Base-by-base conservation (phyloP, 1,140 invertebrate genomes). In the Apis florea region DNA sequence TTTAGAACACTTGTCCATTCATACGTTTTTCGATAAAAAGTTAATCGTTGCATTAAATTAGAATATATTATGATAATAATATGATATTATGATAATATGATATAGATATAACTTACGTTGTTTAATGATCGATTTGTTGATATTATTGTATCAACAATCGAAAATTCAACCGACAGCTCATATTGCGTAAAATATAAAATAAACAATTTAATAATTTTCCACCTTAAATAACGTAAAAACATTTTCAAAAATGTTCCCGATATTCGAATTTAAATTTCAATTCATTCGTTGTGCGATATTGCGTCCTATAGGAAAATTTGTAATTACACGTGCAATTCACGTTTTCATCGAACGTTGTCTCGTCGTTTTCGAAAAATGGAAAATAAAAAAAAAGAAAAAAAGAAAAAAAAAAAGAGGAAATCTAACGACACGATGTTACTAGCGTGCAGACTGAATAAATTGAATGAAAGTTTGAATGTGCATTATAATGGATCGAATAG, bases 401-500 rank as follows among this genome's bases (percentile, higher is more conserved):
- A 49, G 15, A 11, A 21, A 4, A 17, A 12, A 69, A 47, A 5
- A 13, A 0, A 26, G n/a, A 31, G 26, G 47, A 53, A 79, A 73
- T 75, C 61, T 58, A 24, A 40, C 24, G 21, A 24, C 51, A 58
- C 51, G 9, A 40, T 67, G 15, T 15, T n/a, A 24, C 13, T 31
- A 26, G 0, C 24, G 19, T 67, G 51, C 61, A 64, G 51, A 66
- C 68, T 21, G 71, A 59, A 75, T 75, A 80, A 80, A 80, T 80
- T 80, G 79, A 74, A 74, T 58, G 71, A 40, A 40, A 40, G 5
- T 40, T 5, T 40, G 31, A 40, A 40, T 40, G 31, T n/a, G n/a
- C n/a, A 80, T 80, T 75, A 51, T 80, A 80, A 80, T 80, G 79
- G 71, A 80, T 67, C 67, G 79, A 80, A 61, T 80, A 58, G 79